A percentile compares a stretch with the other conserved stretches of the same genome.
phyloP scores from a whole-genome alignment of 2,113 vertebrate species.

The Semnopithecus entellus region DNA sequence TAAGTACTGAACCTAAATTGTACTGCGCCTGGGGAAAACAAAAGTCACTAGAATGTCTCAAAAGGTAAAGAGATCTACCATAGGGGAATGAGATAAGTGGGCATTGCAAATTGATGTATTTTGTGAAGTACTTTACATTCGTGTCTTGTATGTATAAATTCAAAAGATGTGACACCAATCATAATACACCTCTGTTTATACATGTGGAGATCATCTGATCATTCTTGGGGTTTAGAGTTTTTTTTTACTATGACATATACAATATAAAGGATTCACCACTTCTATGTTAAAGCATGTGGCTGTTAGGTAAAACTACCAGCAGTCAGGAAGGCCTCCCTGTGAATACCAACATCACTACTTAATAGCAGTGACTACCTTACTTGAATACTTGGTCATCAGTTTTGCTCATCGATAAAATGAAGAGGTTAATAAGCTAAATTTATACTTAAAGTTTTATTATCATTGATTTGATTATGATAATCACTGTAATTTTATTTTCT shows the following conservation, averaged over 20 bases:
- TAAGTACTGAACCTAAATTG: background rate
- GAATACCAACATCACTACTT: background rate
- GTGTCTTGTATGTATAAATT: background rate
- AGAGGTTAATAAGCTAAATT: background rate
- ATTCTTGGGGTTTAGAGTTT: background rate
- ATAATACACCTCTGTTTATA: background rate
- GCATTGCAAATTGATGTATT: background rate
- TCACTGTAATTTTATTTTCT: background rate
- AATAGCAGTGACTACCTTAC: background rate
- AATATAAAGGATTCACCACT: background rate
- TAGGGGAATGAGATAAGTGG: background rate
- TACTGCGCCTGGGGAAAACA: background rate
- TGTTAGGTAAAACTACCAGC: background rate
- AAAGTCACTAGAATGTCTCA: background rate
- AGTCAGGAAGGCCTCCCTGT: background rate
- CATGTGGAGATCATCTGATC: background rate
- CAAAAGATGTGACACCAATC: background rate
- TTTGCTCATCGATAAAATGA: background rate
- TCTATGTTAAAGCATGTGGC: background rate
- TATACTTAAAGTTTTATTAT: background rate
- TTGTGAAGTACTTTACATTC: background rate
- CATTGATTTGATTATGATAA: background rate
- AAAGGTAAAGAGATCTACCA: background rate
- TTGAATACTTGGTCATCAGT: background rate
- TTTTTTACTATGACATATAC: background rate